Evolutionary conservation across 2,797 vertebrate species (phyloP), one percentile per base, ranked within the genome.

Genomic region (Podarcis siculus): DNA sequence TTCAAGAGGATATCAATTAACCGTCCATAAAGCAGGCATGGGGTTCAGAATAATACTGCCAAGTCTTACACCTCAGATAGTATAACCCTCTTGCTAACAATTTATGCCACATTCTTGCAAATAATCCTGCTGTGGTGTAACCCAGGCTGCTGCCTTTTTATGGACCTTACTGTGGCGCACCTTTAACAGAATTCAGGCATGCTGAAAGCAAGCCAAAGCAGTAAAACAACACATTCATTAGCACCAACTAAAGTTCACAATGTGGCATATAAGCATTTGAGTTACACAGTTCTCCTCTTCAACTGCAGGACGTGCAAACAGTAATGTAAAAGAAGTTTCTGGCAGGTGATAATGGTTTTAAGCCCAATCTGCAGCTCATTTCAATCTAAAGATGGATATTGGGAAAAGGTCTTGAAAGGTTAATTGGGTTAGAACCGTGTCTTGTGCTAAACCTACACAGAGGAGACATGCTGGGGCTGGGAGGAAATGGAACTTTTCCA

Each of bases 31-130:
- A 82, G 39, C 37, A 71, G 76, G 82, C 30, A 49, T 82, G 35
- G 25, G 72, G 30, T 67, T 76, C 61, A 86, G 79, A 35, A 75
- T 30, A 83, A 94, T 79, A 8, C 21, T 88, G 27, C 76, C 69
- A 32, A 67, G 4, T 10, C 19, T 7, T 86, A 86, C 79, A 71
- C 5, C 82, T 76, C 27, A 25, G 86, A 75, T 61, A 90, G 82
- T 71, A 3, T 13, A 87, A 15, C 30, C 81, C 30, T 23, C 79
- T 79, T 80, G 83, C 77, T 79, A 13, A 1, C 25, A 71, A 82
- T 58, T 72, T 42, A 85, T 45, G 37, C 30, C 73, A 9, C 35
- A 73, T 45, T 75, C 37, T n/a, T n/a, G 8, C 42, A 17, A 32
- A 58, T 77, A 37, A 55, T 30, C 6, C 27, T 71, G 4, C 35